These are phyloP conservation scores for Dascillus cervinus DNA, from an alignment of 2,888 invertebrate genomes.

Conservation along the genomic window DNA sequence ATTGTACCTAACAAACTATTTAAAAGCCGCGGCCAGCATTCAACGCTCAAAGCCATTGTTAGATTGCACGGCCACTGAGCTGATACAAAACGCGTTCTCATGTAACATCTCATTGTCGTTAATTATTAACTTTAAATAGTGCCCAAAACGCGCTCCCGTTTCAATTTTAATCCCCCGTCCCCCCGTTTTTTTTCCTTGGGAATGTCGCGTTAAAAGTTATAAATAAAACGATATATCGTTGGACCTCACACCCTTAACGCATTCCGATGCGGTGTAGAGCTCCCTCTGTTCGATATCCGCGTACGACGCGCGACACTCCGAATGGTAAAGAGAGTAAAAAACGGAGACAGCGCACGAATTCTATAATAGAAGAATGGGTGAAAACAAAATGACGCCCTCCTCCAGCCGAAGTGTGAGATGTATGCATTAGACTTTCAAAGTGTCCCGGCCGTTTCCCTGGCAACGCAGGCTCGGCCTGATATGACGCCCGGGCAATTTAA, in stretches of 20 bases:
- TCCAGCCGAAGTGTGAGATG: constrained; percentile 41
- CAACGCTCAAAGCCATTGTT: constrained; percentile 12
- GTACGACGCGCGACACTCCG: constrained; percentile 25
- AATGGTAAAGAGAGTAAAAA: constrained; percentile 27
- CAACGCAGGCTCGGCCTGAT: constrained; percentile 56
- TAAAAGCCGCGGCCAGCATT: constrained; percentile 13
- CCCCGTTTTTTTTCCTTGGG: background rate
- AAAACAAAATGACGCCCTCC: constrained; percentile 40
- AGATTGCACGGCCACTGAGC: constrained; percentile 5
- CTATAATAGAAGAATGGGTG: constrained; percentile 39
- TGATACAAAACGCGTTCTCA: constrained; percentile 1
- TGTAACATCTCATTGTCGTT: background rate
- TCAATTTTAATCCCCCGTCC: no score
- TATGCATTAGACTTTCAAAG: constrained; percentile 46
- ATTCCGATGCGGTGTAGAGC: constrained; percentile 11
- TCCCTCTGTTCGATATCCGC: constrained; percentile 18
- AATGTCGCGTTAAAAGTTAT: background rate
- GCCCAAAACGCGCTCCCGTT: no score
- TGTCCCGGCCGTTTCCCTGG: constrained; percentile 60
- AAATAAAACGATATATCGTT: constrained; percentile 4
- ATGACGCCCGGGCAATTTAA: constrained; percentile 57
- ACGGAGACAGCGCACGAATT: constrained; percentile 23
- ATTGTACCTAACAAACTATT: constrained; percentile 11
- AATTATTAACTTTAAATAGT: background rate
- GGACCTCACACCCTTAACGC: constrained; percentile 7